phyloP scores from a whole-genome alignment of 2,888 invertebrate genomes.

The Lacanobia wlatinum region DNA sequence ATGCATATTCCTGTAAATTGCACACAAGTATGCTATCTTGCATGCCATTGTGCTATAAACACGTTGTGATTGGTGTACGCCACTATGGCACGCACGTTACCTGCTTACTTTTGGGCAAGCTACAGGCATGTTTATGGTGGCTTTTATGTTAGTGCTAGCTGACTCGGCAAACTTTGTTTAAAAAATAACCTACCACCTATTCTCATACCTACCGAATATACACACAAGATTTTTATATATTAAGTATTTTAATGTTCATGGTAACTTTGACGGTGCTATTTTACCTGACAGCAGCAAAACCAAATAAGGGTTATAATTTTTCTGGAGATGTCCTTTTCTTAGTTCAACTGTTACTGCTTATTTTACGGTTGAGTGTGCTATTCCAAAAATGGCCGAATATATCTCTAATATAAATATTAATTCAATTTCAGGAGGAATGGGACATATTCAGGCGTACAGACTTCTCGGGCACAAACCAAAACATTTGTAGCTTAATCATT shows the following conservation, averaged over 20 bases:
- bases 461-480: conserved; percentile 28
- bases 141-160: no score
- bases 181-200: no score
- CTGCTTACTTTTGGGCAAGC: no score
- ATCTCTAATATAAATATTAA: not conserved
- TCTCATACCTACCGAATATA: no score
- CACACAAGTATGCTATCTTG: no score
- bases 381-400: not conserved
- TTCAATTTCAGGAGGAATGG: conserved; percentile 53
- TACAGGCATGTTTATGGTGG: no score
- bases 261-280: not conserved
- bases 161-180: no score
- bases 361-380: not conserved
- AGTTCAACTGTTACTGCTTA: not conserved
- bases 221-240: no score
- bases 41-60: no score
- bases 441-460: conserved; percentile 36
- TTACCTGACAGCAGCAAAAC: not conserved
- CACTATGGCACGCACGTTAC: no score
- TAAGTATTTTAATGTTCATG: not conserved
- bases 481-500: conserved; percentile 9
- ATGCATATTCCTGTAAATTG: no score
- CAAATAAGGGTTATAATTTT: not conserved
- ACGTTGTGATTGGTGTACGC: no score
- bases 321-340: not conserved